A percentile compares a stretch with the other conserved stretches of the same genome.
Conservation (phyloP, 2,888 invertebrate species). For the Phrixothrix hirtus region DNA sequence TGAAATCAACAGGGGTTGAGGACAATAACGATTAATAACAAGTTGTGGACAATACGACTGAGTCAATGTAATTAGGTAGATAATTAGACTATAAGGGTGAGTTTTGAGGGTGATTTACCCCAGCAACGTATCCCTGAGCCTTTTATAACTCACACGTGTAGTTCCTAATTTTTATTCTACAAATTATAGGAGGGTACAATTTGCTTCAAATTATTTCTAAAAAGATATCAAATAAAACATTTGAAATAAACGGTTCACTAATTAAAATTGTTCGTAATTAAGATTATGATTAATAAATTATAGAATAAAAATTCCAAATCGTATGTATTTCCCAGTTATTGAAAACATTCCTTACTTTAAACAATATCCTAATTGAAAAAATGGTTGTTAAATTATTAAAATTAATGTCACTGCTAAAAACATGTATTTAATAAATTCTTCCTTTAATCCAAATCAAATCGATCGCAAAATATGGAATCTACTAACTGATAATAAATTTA, state of each 20-base stretch:
- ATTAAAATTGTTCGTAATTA: conserved; percentile 11
- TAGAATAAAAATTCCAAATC: conserved; percentile 21
- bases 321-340: conserved; percentile 16
- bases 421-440: no score
- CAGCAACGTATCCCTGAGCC: conserved; percentile 22
- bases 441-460: no score
- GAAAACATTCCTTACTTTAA: conserved; percentile 4
- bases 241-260: background rate
- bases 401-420: no score
- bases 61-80: conserved; percentile 43
- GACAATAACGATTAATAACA: conserved; percentile 39
- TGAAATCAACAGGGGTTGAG: conserved; percentile 27
- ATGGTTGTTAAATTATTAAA: background rate
- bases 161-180: conserved; percentile 6
- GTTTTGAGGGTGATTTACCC: conserved; percentile 33
- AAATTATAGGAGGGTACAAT: background rate
- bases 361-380: conserved; percentile 12
- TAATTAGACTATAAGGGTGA: conserved; percentile 37
- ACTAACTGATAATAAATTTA: no score
- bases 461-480: no score
- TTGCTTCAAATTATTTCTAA: background rate
- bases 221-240: background rate
- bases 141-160: conserved; percentile 29
- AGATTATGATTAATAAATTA: conserved; percentile 8
- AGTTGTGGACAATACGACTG: conserved; percentile 39